Conservation (phyloP, 2,888 invertebrate genomes). For the Fragum fragum region DNA sequence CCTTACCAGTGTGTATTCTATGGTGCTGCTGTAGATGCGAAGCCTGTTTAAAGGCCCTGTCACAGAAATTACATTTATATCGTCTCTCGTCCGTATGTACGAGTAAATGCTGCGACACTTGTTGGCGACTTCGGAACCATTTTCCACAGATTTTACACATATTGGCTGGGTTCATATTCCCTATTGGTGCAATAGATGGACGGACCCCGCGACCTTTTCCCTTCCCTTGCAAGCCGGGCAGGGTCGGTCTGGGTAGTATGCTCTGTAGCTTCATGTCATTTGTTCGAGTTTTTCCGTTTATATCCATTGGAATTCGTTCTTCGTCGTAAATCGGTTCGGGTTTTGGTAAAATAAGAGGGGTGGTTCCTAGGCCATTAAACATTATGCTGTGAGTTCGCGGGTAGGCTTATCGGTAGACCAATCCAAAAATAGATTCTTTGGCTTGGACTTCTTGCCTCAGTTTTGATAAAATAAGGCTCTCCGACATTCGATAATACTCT, state of each 20-base stretch:
- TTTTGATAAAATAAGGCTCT: no score
- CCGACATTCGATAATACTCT: no score
- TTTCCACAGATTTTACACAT: constrained; percentile 91
- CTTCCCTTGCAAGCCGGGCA: not conserved
- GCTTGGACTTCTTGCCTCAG: no score
- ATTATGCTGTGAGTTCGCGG: not conserved
- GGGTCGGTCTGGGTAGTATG: not conserved
- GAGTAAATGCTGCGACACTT: constrained; percentile 97
- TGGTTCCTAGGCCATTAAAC: not conserved
- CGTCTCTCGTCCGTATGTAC: constrained; percentile 99
- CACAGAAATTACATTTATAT: constrained; percentile 98
- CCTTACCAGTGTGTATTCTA: constrained; percentile 95
- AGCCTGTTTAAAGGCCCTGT: constrained; percentile 97
- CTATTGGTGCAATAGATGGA: not conserved
- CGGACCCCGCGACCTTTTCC: not conserved
- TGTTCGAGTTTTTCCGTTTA: constrained; percentile 10
- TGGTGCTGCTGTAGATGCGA: constrained; percentile 99
- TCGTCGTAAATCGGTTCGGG: not conserved
- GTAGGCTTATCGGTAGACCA: no score
- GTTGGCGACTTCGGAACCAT: constrained; percentile 98
- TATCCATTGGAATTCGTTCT: not conserved
- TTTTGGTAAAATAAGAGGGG: not conserved
- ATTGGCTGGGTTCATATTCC: constrained; percentile 6
- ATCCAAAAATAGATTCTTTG: no score
- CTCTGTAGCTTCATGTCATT: not conserved